Evolutionary conservation across 2,888 invertebrate genomes (phyloP).

Genomic region (Zelleria hepariella): DNA sequence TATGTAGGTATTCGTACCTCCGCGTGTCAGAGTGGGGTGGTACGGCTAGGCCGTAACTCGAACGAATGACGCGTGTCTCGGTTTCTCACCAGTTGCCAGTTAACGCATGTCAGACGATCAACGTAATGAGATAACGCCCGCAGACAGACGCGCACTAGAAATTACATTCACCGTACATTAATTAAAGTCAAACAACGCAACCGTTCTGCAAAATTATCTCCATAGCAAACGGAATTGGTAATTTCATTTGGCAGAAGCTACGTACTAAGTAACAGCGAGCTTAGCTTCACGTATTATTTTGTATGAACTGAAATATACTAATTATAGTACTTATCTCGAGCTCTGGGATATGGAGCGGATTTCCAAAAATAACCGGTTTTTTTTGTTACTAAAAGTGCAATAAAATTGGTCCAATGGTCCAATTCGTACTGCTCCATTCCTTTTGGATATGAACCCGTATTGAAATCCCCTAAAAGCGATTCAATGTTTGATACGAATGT

Average conservation of each 20-base stretch:
- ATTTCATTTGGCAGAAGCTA: conserved; percentile 6
- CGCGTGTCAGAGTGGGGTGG: not conserved
- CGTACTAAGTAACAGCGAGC: too few species aligned
- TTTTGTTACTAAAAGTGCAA: not conserved
- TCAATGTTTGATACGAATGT: conserved; percentile 30
- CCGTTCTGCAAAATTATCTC: conserved; percentile 61
- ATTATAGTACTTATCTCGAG: too few species aligned
- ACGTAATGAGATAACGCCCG: conserved; percentile 51
- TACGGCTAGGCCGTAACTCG: not conserved
- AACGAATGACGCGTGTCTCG: not conserved
- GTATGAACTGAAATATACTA: too few species aligned
- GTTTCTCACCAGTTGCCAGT: not conserved
- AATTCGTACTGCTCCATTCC: not conserved
- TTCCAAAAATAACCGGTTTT: too few species aligned
- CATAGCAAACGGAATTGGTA: conserved; percentile 55
- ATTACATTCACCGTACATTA: conserved; percentile 65
- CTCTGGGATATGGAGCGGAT: too few species aligned
- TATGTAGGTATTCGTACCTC: too few species aligned
- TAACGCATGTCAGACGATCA: conserved; percentile 37
- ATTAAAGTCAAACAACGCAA: conserved; percentile 67
- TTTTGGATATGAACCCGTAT: not conserved
- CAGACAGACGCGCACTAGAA: conserved; percentile 49
- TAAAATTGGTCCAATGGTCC: too few species aligned
- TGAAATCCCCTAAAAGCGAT: conserved; percentile 42
- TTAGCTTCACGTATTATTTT: too few species aligned